Evolutionary conservation across 1,140 invertebrate genomes (phyloP).

Genomic region (Papilio helenus): DNA sequence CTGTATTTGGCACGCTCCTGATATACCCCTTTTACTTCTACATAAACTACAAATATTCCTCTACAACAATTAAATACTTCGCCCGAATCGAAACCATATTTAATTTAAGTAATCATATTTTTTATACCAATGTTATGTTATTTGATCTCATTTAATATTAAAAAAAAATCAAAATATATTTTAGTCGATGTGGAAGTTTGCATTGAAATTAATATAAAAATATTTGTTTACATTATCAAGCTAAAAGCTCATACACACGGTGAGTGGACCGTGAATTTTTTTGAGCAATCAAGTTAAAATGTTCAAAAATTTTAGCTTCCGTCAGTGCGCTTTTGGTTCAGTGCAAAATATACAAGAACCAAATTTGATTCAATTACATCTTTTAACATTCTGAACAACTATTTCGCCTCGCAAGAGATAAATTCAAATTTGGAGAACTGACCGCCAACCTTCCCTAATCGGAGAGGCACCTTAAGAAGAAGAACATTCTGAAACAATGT

Average conservation of each 20-base stretch:
- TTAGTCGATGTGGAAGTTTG: not conserved
- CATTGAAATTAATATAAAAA: conserved; percentile 8
- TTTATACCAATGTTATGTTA: too few relatives aligned
- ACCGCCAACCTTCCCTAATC: too few relatives aligned
- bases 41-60: too few relatives aligned
- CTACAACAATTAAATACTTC: too few relatives aligned
- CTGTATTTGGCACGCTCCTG: too few relatives aligned
- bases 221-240: conserved; percentile 23
- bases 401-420: too few relatives aligned
- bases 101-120: too few relatives aligned
- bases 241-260: conserved; percentile 23
- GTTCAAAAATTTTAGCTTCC: conserved; percentile 5
- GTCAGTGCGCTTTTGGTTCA: not conserved
- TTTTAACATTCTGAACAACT: not conserved
- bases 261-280: conserved; percentile 19
- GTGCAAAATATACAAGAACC: not conserved
- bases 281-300: conserved; percentile 25
- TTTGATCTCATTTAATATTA: not conserved
- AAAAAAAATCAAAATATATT: not conserved
- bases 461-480: too few relatives aligned
- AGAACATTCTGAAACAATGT: not conserved
- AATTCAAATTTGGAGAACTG: too few relatives aligned
- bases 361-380: not conserved
- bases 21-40: too few relatives aligned
- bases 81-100: too few relatives aligned